Conservation (phyloP, 2,888 invertebrate species). For the Hedya salicella region DNA sequence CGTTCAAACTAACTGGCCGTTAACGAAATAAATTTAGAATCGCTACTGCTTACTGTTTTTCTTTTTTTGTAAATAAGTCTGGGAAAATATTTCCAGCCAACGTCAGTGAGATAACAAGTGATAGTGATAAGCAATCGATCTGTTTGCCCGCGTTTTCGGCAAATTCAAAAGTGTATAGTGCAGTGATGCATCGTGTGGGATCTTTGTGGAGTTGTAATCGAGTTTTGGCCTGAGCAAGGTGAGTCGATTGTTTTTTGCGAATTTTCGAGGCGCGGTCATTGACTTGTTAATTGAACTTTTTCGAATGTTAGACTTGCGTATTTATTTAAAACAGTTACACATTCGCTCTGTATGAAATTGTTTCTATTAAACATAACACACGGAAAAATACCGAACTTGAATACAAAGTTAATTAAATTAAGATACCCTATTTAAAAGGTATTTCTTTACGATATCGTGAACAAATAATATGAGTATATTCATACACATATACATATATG, state of each 20-base stretch:
- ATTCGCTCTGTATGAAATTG: not conserved
- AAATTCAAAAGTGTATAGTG: constrained; percentile 54
- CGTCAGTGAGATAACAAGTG: constrained; percentile 49
- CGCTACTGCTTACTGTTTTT: constrained; percentile 43
- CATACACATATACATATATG: not conserved
- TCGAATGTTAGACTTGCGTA: constrained; percentile 11
- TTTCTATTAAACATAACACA: not conserved
- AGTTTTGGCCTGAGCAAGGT: constrained; percentile 73
- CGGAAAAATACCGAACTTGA: constrained; percentile 12
- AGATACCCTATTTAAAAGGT: constrained; percentile 3
- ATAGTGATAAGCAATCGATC: constrained; percentile 65
- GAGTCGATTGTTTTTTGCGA: constrained; percentile 57
- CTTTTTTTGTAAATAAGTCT: constrained; percentile 33
- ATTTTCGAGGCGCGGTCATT: constrained; percentile 59
- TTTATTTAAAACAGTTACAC: not conserved
- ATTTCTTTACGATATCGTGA: not conserved
- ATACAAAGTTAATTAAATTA: not conserved
- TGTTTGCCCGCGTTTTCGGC: constrained; percentile 59
- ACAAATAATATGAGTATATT: constrained; percentile 12
- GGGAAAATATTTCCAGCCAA: constrained; percentile 44
- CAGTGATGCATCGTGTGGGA: constrained; percentile 70
- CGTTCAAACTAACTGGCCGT: constrained; percentile 52
- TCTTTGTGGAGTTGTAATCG: constrained; percentile 68
- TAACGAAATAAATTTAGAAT: constrained; percentile 55
- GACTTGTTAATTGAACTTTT: constrained; percentile 56